Evolutionary conservation across 2,888 invertebrate genomes (phyloP), one percentile per base, ranked within the genome.

Genomic region (Eurytoma californica): DNA sequence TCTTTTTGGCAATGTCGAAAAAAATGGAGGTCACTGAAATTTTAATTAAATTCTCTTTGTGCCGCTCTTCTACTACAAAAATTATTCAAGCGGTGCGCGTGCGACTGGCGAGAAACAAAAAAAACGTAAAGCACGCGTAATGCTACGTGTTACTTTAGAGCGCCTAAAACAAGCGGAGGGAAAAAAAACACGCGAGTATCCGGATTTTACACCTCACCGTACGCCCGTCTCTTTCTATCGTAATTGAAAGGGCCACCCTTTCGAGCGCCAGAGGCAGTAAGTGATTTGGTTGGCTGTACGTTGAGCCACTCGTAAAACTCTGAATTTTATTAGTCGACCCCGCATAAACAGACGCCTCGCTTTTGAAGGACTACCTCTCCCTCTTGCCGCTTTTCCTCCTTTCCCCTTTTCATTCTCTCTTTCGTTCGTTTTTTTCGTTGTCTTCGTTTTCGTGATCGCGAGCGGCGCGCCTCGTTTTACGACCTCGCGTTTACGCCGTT

Each of bases 261-360:
- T 16, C 53, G 16, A 13, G 53, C 53, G 53, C 14, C n/a, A n/a
- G 14, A 57, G 14, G 20, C 3, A 16, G n/a, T 61, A 65, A 69
- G 57, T 70, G 65, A 77, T 77, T 67, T 67, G 51, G 20, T 28
- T n/a, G 49, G 47, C 58, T 28, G 49, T 28, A 72, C 57, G 30
- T 28, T 49, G 63, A 51, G 65, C 55, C 9, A n/a, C 57, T 61
- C 47, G 68, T 73, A 72, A 72, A 72, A 28, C 60, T 49, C 53
- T 39, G 18, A 77, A 70, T 77, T 70, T 65, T 58, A 70, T 70
- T 57, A 58, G 39, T 39, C 39, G 53, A 47, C 53, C 53, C 24
- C 47, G 24, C 63, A 70, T 70, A 65, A 77, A 65, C 60, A 68
- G 53, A 60, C 9, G 20, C 14, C 5, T 18, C 51, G 18, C 47